Conservation (phyloP, 2,113 vertebrate species). For the Barnardius zonarius region DNA sequence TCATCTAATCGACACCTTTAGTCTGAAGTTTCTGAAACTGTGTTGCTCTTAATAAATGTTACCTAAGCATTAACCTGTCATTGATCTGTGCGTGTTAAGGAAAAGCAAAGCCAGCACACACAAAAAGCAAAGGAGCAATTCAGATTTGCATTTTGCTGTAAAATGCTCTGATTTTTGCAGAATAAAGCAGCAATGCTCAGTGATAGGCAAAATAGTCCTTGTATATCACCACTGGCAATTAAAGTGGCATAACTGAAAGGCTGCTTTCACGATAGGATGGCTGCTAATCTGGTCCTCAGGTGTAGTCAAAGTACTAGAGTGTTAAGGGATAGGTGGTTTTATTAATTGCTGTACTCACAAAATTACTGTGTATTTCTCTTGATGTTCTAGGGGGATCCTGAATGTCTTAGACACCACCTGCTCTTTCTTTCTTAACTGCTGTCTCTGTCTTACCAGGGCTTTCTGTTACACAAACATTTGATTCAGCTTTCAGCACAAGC, state of each 20-base stretch:
- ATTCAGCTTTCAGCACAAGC: not conserved
- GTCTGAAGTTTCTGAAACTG: constrained; percentile 55
- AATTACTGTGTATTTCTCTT: not conserved
- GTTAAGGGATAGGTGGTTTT: not conserved
- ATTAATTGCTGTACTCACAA: not conserved
- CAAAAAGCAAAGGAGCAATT: not conserved
- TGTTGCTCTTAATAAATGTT: constrained; percentile 63
- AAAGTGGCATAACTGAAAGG: not conserved
- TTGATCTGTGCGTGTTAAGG: constrained; percentile 30
- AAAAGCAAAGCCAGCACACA: constrained; percentile 13
- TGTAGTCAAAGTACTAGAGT: not conserved
- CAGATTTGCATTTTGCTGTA: not conserved
- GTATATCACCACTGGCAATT: not conserved
- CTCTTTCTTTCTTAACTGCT: not conserved
- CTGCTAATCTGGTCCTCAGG: not conserved
- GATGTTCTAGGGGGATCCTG: not conserved
- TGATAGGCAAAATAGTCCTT: not conserved
- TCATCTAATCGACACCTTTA: constrained; percentile 38
- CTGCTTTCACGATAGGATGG: not conserved
- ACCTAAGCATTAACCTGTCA: constrained; percentile 62
- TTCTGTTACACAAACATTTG: not conserved
- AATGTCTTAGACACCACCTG: not conserved
- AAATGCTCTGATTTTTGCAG: constrained; percentile 2
- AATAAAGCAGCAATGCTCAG: not conserved
- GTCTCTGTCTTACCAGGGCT: not conserved